Conservation (phyloP, 2,113 vertebrate genomes). For the Percina caprodes region DNA sequence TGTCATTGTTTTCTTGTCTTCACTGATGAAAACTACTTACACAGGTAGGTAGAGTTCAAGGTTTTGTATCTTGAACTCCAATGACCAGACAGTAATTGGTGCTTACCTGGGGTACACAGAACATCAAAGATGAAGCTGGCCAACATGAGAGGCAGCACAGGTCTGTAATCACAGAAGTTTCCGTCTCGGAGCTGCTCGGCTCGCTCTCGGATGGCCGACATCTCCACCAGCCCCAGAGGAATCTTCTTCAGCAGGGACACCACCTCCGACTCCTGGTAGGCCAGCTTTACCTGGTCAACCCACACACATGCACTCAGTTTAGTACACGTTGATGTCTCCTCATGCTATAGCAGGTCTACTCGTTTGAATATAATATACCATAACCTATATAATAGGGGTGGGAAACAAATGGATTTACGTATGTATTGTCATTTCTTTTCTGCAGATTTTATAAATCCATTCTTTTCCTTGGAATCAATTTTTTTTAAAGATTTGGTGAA, state of each 20-base stretch:
- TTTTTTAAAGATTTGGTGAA: too few relatives aligned
- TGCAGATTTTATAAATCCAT: too few relatives aligned
- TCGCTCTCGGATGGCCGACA: conserved; percentile 94
- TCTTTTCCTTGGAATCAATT: too few relatives aligned
- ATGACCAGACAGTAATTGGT: background rate
- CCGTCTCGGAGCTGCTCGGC: conserved; percentile 96
- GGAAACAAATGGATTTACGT: too few relatives aligned
- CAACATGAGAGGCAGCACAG: conserved; percentile 96
- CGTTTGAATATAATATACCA: too few relatives aligned
- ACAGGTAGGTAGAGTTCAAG: background rate
- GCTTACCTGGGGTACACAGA: conserved; percentile 93
- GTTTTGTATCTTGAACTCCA: too few relatives aligned
- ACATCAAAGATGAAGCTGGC: conserved; percentile 99
- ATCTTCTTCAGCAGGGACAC: conserved; percentile 96
- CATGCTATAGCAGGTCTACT: too few relatives aligned
- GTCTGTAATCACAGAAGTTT: conserved; percentile 96
- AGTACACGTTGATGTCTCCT: too few relatives aligned
- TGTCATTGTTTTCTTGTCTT: too few relatives aligned
- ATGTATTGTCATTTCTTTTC: too few relatives aligned
- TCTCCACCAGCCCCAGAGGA: conserved; percentile 94
- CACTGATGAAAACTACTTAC: background rate
- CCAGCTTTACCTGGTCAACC: conserved; percentile 91
- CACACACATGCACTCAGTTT: background rate
- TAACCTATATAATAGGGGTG: too few relatives aligned
- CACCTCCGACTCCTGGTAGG: conserved; percentile 98